phyloP scores from a whole-genome alignment of 2,113 vertebrate genomes.

The Pteropus alecto region DNA sequence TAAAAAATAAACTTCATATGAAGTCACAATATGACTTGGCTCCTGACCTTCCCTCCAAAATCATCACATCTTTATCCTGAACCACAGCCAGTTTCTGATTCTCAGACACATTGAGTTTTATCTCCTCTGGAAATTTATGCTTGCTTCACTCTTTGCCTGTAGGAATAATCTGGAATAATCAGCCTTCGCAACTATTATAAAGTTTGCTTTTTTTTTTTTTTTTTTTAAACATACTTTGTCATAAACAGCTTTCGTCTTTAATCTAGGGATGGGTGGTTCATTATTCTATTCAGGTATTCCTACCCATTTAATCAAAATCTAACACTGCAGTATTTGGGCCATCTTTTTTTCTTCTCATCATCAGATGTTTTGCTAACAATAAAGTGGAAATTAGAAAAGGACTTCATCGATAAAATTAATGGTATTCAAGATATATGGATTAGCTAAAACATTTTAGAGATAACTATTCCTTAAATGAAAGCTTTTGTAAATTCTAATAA shows the following conservation, averaged over 20 bases:
- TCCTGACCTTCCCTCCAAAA: not conserved
- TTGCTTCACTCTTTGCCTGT: not conserved
- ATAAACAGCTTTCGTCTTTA: not conserved
- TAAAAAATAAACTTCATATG: not conserved
- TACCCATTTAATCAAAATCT: not conserved
- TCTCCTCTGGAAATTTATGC: not conserved
- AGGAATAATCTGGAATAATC: not conserved
- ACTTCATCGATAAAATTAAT: not conserved
- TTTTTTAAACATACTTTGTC: not conserved
- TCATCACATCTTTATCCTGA: not conserved
- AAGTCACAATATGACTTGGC: not conserved
- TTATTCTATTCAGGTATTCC: not conserved
- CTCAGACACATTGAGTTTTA: not conserved
- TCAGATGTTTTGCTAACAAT: not conserved
- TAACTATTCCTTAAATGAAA: not conserved
- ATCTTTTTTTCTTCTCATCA: not conserved
- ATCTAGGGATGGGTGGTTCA: not conserved
- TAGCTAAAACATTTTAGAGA: not conserved
- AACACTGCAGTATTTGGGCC: not conserved
- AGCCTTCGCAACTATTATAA: not conserved
- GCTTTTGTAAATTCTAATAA: not conserved
- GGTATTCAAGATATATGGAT: not conserved
- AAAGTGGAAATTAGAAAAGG: not conserved
- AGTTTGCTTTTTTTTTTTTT: not conserved
- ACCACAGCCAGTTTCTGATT: not conserved